Base-by-base conservation (phyloP, 2,888 invertebrate species). In the Lycocerus yunnanus region DNA sequence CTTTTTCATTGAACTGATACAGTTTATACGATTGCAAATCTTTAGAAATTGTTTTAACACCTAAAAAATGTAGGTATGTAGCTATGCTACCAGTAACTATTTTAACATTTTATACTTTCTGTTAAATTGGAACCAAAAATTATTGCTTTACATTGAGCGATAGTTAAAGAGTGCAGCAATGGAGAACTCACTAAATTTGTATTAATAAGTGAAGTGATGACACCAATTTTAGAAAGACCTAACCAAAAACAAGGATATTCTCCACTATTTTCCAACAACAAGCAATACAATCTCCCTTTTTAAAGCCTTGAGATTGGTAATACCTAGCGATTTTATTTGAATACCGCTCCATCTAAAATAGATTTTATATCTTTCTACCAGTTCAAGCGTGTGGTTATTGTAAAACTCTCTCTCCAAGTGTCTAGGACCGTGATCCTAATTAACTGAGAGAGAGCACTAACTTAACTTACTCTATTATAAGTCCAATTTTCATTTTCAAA, bases 201-300 rank as follows among this genome's bases (percentile, higher is more conserved):
- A 87, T 99, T 99, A 82, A 99, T 93, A 70, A 99, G 90, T 0
- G 98, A 97, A 0, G 96, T 93, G 3, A 94, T 89, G 0, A 94
- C 91, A 15, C 96, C 95, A 60, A 95, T 88, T 89, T 98, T 97
- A 24, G 96, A 92, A 81, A 98, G 89, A 2, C 97, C 98, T 63
- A 99, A 88, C 98, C 98, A 98, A 13, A 94, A 90, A 83, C 93
- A 94, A 10, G 96, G 91, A 86, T 94, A 98, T 88, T 98, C 96
- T 1, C 94, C 94, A 43, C 94, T 90, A 83, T 95, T 96, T 77
- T 96, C 95, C 94, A 98, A 93, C 80, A 96, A 91, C 71, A 99
- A 88, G 97, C 95, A 3, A 98, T 92, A 11, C 94, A 93, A 85
- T 98, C 97, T 0, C 96, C 97, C 69, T 92, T 89, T 80, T 92